A percentile compares a stretch with the other conserved stretches of the same genome.
phyloP scores from a whole-genome alignment of 1,140 invertebrate species.

The Colletes gigas region DNA sequence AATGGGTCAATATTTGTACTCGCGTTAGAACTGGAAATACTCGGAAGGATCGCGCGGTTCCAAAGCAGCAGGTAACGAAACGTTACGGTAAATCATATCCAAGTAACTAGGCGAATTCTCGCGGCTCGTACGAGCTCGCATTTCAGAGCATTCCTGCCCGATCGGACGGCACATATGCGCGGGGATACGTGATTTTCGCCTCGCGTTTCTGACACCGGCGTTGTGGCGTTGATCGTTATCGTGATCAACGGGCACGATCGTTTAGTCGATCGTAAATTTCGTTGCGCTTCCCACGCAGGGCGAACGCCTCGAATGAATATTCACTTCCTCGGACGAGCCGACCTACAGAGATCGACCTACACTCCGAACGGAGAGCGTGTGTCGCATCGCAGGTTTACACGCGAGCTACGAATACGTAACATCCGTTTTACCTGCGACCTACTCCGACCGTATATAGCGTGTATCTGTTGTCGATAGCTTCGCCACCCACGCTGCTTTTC shows the following conservation, averaged over 20 bases:
- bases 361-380: constrained; percentile 16
- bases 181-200: constrained; percentile 29
- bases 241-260: constrained; percentile 43
- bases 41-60: neutral
- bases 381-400: constrained; percentile 49
- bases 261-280: constrained; percentile 52
- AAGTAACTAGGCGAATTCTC: constrained; percentile 5
- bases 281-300: constrained; percentile 36
- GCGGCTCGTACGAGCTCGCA: neutral
- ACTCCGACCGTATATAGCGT: constrained; percentile 39
- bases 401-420: constrained; percentile 43
- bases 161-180: neutral
- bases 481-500: constrained; percentile 41
- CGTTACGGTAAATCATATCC: constrained; percentile 5
- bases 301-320: constrained; percentile 42
- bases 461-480: constrained; percentile 38
- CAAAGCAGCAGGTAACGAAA: neutral
- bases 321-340: constrained; percentile 14
- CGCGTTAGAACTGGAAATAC: neutral
- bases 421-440: constrained; percentile 56
- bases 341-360: constrained; percentile 47
- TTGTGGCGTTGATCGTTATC: constrained; percentile 31
- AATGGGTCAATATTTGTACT: neutral
- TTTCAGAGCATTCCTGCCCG: neutral
- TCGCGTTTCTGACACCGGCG: neutral